Percentiles rank a stretch among this genome's conserved stretches.
phyloP scores from a whole-genome alignment of 2,888 invertebrate species.

The Brenthis ino region DNA sequence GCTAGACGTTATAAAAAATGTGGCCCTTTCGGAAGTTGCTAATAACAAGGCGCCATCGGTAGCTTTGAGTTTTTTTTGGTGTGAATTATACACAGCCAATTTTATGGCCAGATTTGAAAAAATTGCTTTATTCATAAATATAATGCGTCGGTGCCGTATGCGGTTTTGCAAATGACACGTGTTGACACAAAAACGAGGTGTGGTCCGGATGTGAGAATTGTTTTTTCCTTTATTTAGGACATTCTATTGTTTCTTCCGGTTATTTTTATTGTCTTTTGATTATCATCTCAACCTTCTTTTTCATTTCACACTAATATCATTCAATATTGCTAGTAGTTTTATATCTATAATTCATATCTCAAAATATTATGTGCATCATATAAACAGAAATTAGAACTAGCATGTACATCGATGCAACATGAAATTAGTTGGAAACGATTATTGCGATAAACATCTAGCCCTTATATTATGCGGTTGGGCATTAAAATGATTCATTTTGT shows the following conservation, averaged over 20 bases:
- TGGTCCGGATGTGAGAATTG: slow-evolving; percentile 76
- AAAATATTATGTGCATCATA: slow-evolving; percentile 13
- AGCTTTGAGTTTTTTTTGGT: slow-evolving; percentile 66
- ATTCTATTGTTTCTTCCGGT: slow-evolving; percentile 38
- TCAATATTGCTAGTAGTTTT: neutral
- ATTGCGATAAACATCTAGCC: slow-evolving; percentile 61
- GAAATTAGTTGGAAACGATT: slow-evolving; percentile 69
- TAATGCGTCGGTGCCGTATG: slow-evolving; percentile 49
- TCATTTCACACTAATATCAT: neutral
- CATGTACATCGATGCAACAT: slow-evolving; percentile 42
- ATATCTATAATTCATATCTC: slow-evolving; percentile 4
- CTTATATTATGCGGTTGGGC: slow-evolving; percentile 26
- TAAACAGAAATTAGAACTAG: slow-evolving; percentile 26
- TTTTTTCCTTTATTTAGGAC: slow-evolving; percentile 55
- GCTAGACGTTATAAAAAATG: slow-evolving; percentile 67
- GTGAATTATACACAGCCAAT: slow-evolving; percentile 28
- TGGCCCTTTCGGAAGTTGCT: slow-evolving; percentile 75
- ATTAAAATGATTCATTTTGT: slow-evolving; percentile 37
- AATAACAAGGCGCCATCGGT: slow-evolving; percentile 78
- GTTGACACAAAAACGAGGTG: slow-evolving; percentile 51
- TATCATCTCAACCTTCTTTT: neutral
- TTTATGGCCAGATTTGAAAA: slow-evolving; percentile 15
- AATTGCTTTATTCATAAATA: slow-evolving; percentile 20
- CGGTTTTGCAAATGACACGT: slow-evolving; percentile 63
- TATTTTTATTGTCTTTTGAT: neutral